These are phyloP conservation scores for Ophioderma brevispina DNA, from an alignment of 35 echinoderm and acorn worm species.

Conservation along the genomic window DNA sequence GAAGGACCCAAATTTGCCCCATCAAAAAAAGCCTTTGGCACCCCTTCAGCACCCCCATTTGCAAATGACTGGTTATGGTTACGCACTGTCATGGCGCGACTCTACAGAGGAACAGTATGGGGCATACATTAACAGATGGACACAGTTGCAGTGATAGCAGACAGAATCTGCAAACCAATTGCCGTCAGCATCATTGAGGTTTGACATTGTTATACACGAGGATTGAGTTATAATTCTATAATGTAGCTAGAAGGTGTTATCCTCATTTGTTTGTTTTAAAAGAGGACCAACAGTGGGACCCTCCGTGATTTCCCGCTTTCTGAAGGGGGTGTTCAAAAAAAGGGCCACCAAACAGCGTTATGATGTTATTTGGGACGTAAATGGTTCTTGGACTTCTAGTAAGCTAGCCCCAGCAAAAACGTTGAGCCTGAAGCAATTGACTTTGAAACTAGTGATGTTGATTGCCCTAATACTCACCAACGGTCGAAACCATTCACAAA, in stretches of 20 bases:
- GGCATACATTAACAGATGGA: neutral
- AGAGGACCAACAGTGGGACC: neutral
- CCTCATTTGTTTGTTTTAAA: neutral
- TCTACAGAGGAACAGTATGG: constrained; percentile 1
- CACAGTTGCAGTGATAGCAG: neutral
- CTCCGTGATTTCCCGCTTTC: neutral
- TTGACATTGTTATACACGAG: neutral
- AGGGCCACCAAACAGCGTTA: no score
- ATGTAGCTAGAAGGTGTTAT: constrained; percentile 38
- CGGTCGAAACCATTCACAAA: no score
- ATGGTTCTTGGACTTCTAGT: no score
- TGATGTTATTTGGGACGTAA: no score
- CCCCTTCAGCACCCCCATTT: no score
- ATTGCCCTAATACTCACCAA: no score
- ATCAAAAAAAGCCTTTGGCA: no score
- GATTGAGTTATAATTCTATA: neutral
- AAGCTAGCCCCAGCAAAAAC: no score
- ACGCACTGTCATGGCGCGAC: constrained; percentile 7
- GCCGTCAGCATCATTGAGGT: neutral
- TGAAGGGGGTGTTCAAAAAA: neutral
- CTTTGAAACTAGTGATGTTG: no score
- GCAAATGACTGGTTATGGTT: no score
- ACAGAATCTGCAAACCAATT: neutral
- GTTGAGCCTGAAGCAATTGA: no score
- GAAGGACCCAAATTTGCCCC: no score